Evolutionary conservation across 2,888 invertebrate genomes (phyloP), one percentile per base, ranked within the genome.

Genomic region (Luffia ferchaultella): DNA sequence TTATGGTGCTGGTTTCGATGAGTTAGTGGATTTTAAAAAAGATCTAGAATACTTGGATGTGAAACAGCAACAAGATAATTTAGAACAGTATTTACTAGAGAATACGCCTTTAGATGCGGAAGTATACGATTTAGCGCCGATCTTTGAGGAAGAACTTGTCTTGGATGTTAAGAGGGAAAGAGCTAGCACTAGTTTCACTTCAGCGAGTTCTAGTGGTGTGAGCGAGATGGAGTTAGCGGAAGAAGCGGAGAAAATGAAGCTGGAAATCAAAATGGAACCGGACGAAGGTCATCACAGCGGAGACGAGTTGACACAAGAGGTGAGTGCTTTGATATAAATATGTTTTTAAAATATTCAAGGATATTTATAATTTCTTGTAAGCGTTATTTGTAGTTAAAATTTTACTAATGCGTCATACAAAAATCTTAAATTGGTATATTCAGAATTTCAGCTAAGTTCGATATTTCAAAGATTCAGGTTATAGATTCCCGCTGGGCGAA

Each of bases 271-370:
- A 58, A 54, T 69, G 54, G 84, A 85, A 58, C 68, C 76, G 15
- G 83, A 83, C 56, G 84, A 85, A 45, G 83, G 79, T 0, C 73
- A 79, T 51, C 82, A 79, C 49, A 77, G 73, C 12, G 83, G 83
- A 0, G 85, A 84, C 51, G 85, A 85, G 57, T 65, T 85, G 52
- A 85, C 85, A 0, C 85, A 83, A 60, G 85, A 84, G 80, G 85
- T 85, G 56, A 74, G 80, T 65, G 50, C 43, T 54, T 52, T 49
- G 30, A n/a, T n/a, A n/a, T n/a, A n/a, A n/a, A 45, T 20, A 42
- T 46, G 20, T 45, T 40, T 46, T 30, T 40, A 18, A 45, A 18
- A 16, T 16, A 49, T 49, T 16, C 20, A 49, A 18, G 41, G 16
- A 48, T 18, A 48, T 45, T 49, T 20, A 44, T n/a, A n/a, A n/a